These are phyloP conservation scores for Eulacestoma nigropectus DNA, from an alignment of 2,113 vertebrate genomes.

Conservation along the genomic window DNA sequence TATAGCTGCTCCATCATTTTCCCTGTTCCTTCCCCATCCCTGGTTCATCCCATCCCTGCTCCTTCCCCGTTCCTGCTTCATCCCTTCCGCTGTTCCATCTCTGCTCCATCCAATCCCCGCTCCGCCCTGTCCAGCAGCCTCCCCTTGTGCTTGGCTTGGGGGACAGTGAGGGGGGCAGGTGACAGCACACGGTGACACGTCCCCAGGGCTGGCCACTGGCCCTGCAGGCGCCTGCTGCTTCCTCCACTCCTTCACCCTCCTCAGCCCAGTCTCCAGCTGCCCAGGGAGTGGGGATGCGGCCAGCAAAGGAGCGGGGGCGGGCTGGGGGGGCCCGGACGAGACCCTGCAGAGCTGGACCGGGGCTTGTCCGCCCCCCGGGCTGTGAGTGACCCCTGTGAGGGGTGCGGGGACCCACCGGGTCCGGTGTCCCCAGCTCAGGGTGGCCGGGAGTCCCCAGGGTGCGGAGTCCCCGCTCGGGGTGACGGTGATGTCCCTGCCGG, in stretches of 20 bases:
- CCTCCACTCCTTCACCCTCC: background rate
- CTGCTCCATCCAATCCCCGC: background rate
- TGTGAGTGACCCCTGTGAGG: background rate
- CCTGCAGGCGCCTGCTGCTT: background rate
- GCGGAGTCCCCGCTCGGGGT: background rate
- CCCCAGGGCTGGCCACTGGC: background rate
- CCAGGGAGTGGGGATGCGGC: background rate
- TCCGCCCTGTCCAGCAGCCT: background rate
- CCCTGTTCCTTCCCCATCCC: no score
- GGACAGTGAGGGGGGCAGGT: background rate
- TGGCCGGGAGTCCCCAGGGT: background rate
- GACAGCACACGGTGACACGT: background rate
- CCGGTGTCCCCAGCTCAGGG: background rate
- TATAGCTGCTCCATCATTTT: rapidly evolving
- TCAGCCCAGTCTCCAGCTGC: background rate
- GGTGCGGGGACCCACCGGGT: background rate
- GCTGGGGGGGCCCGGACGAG: background rate
- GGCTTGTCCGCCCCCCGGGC: no score
- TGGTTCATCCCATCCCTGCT: background rate
- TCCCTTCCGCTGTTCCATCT: background rate
- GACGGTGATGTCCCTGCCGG: background rate
- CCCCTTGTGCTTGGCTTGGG: background rate
- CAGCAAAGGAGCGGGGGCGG: background rate
- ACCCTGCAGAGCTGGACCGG: background rate
- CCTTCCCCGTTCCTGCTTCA: background rate